These are phyloP conservation scores for Falco concolor DNA, from an alignment of 2,797 vertebrate species.

Conservation along the genomic window DNA sequence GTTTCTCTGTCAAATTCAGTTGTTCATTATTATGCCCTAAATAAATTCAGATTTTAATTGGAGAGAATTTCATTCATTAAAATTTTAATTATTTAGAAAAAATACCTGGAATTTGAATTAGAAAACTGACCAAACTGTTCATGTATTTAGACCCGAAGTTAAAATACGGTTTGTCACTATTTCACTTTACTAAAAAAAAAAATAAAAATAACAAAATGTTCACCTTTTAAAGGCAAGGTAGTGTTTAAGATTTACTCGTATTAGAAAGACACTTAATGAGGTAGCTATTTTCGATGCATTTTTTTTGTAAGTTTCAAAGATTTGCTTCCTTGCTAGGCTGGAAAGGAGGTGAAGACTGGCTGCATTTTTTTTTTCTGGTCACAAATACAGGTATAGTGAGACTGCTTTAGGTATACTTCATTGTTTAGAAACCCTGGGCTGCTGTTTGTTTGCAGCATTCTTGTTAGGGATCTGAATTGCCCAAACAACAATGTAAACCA, in stretches of 20 bases:
- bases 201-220: background rate
- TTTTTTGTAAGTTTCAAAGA: background rate
- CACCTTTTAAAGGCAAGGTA: background rate
- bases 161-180: background rate
- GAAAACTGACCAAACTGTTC: background rate
- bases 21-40: background rate
- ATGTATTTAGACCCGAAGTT: background rate
- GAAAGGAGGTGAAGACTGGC: background rate
- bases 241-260: background rate
- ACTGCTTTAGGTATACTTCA: conserved; percentile 29
- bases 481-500: conserved; percentile 71
- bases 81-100: conserved; percentile 8
- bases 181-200: background rate
- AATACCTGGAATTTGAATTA: background rate
- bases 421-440: conserved; percentile 50
- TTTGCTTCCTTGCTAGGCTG: background rate
- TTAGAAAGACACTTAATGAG: background rate
- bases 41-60: conserved; percentile 12
- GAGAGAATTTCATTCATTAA: conserved; percentile 30
- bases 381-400: background rate
- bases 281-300: background rate
- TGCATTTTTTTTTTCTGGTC: conserved; percentile 1
- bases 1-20: background rate
- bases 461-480: conserved; percentile 66
- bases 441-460: conserved; percentile 46